Percentiles rank a stretch among this genome's conserved stretches.
Evolutionary conservation across 2,113 vertebrate species (phyloP).

Genomic region (Rhynchomys soricoides): DNA sequence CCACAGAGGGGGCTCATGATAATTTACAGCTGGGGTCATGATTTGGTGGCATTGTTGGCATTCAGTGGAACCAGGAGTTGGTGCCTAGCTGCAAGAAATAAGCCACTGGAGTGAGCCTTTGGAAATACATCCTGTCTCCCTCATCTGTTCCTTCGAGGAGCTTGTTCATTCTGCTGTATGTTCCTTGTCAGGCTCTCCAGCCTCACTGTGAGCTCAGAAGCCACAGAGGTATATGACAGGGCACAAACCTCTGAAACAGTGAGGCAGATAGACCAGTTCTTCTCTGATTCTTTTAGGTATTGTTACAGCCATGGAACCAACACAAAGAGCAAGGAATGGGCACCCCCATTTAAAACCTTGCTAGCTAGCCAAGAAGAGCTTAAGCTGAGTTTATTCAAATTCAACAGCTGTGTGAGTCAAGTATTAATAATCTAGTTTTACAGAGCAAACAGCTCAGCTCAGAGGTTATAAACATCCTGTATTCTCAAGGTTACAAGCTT

Average conservation of each 20-base stretch:
- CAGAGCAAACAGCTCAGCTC: not conserved
- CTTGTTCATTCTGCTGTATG: not conserved
- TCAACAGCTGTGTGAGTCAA: not conserved
- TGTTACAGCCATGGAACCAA: not conserved
- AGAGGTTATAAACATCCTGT: constrained; percentile 13
- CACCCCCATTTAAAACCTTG: not conserved
- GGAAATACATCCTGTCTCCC: not conserved
- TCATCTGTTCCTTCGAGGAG: not conserved
- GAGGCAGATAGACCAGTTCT: not conserved
- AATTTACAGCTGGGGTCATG: not conserved
- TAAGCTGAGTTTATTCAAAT: not conserved
- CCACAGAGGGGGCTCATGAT: no score
- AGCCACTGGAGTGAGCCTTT: not conserved
- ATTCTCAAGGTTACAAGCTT: constrained; percentile 19
- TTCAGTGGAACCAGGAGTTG: not conserved
- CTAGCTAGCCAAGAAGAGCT: not conserved
- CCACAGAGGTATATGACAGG: not conserved
- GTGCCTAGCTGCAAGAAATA: not conserved
- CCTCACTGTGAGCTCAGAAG: not conserved
- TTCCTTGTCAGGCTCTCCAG: not conserved
- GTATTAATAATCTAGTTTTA: not conserved
- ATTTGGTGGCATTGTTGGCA: not conserved
- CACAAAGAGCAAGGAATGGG: not conserved
- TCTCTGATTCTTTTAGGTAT: not conserved
- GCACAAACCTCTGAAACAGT: not conserved